Base-by-base conservation (phyloP, 2,797 vertebrate species). In the Acestrorhynchus altus region DNA sequence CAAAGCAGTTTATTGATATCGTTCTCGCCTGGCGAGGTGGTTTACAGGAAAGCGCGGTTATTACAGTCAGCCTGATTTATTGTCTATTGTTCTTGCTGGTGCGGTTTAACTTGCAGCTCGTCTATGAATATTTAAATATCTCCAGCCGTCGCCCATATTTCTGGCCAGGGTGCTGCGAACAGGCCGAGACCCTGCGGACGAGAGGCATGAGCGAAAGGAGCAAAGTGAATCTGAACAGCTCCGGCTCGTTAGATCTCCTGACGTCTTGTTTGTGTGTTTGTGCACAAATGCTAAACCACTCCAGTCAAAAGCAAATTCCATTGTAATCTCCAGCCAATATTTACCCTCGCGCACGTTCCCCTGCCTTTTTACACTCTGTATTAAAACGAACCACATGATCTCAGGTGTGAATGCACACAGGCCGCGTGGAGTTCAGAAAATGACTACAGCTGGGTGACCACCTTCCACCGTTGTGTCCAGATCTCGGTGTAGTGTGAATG, bases 41-140 rank as follows among this genome's bases (percentile, higher is more conserved):
- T 92, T 91, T 90, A 90, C 89, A 90, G 89, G 86, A 91, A 90
- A 89, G 88, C 88, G 88, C 89, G 80, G 88, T 83, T 89, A 90
- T 92, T 91, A 88, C 86, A 90, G 85, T 92, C 86, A 83, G 72
- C 83, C 84, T 91, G 90, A 93, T 92, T 90, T 89, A 91, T 89
- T 83, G 86, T 89, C 85, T 86, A 85, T 89, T 90, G 86, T 90
- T 75, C 52, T 54, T 70, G 84, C 86, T 83, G 72, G 85, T 87
- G 87, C 85, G 87, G 84, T 90, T 92, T 88, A 88, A 87, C 87
- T 87, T 80, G 66, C 77, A 80, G 83, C 76, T 60, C 64, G 78
- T 65, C 74, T 72, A 86, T 89, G 86, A 88, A 92, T 91, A 92
- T 90, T 90, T 92, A 89, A 89, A 84, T 39, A 72, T 76, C 67